Base-by-base conservation (phyloP, 1,140 invertebrate species). In the Cyclargus thomasi region DNA sequence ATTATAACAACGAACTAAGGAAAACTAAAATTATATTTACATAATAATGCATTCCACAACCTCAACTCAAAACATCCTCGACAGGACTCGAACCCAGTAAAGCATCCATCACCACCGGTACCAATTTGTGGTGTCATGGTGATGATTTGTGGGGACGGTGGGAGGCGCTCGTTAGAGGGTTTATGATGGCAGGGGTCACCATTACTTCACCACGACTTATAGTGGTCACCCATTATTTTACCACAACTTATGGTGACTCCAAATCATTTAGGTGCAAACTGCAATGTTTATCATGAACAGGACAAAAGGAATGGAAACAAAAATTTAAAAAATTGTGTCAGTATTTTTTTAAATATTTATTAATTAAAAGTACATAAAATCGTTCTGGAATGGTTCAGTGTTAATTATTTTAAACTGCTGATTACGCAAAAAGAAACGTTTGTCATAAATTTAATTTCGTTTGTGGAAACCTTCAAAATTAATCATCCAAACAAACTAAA, bases 121-220 rank as follows among this genome's bases (percentile, higher is more conserved):
- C 11, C 39, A 47, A 47, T 47, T 47, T 47, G 39, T 47, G 39
- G 39, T 47, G 39, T 47, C 39, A 47, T 16, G 39, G 39, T 47
- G 39, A 47, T 47, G 39, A 47, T 47, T 47, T 47, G 39, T 47
- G 39, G 39, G 39, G 39, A 47, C 39, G 39, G 39, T 47, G 39
- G 39, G 39, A 47, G 39, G 39, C 39, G 39, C 39, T 47, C 39
- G 39, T 47, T 47, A 47, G 39, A 47, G 39, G 39, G 39, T 47
- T 47, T 47, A 47, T 47, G 39, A 11, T 47, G 39, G 39, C 39
- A 47, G 39, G 39, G 39, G 39, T 47, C 39, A 47, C 29, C 39
- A 47, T 14, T 47, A 47, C 39, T 16, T 47, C 39, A 47, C 39
- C 39, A 47, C 39, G 39, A 47, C 10, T 47, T 47, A 47, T 47